A percentile compares a stretch with the other conserved stretches of the same genome.
Conservation (phyloP, 2,113 vertebrate genomes). For the Paraplagusia blochii region DNA sequence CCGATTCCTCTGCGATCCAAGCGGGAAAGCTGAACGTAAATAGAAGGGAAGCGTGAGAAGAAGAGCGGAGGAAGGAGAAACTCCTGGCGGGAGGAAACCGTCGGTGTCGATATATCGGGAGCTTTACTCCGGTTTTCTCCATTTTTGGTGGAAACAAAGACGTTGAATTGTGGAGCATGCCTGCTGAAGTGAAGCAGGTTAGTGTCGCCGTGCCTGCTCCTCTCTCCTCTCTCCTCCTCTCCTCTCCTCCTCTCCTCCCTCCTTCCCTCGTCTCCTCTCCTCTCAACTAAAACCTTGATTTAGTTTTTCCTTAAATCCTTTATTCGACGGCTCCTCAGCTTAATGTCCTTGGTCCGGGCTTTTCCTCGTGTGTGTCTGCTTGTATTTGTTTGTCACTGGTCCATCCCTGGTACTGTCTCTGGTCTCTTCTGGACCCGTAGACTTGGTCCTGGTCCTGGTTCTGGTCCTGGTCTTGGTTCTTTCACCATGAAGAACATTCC, state of each 20-base stretch:
- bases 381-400: no score
- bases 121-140: conserved; percentile 26
- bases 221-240: conserved; percentile 4
- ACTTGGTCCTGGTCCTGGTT: no score
- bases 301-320: background rate
- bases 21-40: conserved; percentile 54
- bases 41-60: conserved; percentile 37
- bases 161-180: conserved; percentile 73
- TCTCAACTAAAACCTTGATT: background rate
- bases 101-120: conserved; percentile 27
- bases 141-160: conserved; percentile 41
- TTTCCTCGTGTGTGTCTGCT: no score
- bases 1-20: conserved; percentile 60
- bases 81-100: conserved; percentile 50
- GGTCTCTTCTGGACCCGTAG: no score
- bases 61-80: conserved; percentile 46
- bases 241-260: conserved; percentile 3
- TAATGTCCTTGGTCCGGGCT: no score
- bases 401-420: no score
- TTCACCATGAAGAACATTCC: no score
- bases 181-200: conserved; percentile 87
- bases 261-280: conserved; percentile 4
- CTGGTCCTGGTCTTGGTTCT: no score
- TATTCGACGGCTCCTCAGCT: no score
- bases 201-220: conserved; percentile 57